A percentile compares a stretch with the other conserved stretches of the same genome.
phyloP scores from a whole-genome alignment of 2,888 invertebrate species.

The Abscondita cerata region DNA sequence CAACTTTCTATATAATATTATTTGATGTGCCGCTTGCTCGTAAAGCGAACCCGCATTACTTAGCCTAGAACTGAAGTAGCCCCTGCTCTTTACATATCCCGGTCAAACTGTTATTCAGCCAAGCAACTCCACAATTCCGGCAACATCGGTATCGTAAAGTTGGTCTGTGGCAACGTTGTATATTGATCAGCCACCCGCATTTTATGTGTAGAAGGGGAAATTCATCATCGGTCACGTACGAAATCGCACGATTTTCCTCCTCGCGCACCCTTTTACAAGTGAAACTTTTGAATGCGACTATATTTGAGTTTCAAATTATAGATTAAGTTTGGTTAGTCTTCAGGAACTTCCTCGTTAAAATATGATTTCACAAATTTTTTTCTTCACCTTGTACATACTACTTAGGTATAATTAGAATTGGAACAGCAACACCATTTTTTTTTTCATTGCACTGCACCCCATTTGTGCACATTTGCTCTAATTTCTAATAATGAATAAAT shows the following conservation, averaged over 20 bases:
- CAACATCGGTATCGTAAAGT: slow-evolving; percentile 20
- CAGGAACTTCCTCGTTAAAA: slow-evolving; percentile 13
- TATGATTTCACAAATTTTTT: slow-evolving; percentile 14
- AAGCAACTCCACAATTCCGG: slow-evolving; percentile 19
- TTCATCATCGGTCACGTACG: slow-evolving; percentile 39
- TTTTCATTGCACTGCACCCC: no score
- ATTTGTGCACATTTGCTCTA: slow-evolving; percentile 13
- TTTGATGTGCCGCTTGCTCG: slow-evolving; percentile 34
- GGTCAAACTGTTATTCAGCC: slow-evolving; percentile 38
- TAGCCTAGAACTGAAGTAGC: slow-evolving; percentile 43
- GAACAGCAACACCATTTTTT: no score
- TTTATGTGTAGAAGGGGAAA: slow-evolving; percentile 39
- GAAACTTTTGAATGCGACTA: slow-evolving; percentile 31
- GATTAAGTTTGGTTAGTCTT: slow-evolving; percentile 23
- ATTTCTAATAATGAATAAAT: slow-evolving; percentile 25
- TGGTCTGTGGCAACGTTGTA: slow-evolving; percentile 37
- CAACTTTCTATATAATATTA: slow-evolving; percentile 1
- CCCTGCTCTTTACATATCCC: slow-evolving; percentile 41
- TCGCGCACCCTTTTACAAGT: slow-evolving; percentile 16
- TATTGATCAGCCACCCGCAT: slow-evolving; percentile 48
- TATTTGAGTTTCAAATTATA: slow-evolving; percentile 32
- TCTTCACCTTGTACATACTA: slow-evolving; percentile 7
- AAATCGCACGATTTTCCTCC: slow-evolving; percentile 37
- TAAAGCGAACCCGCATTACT: slow-evolving; percentile 32
- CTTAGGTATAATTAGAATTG: no score